These are phyloP conservation scores for Meloidogyne hapla DNA, from an alignment of 1,140 invertebrate species.

Conservation along the genomic window DNA sequence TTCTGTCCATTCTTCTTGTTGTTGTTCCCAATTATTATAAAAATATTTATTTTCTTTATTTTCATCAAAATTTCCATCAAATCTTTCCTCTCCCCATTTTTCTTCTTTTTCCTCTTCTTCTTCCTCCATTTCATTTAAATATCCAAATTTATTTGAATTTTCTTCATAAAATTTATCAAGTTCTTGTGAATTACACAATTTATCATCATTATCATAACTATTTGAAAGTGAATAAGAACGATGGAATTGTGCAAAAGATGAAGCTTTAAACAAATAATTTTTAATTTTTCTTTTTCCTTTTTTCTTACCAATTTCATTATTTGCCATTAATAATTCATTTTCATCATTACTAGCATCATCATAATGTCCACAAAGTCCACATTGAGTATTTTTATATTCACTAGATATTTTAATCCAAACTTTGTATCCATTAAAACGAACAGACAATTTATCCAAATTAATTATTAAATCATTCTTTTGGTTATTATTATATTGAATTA, in stretches of 20 bases:
- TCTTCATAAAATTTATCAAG: conserved; percentile 36
- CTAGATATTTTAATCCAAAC: conserved; percentile 35
- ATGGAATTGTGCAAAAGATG: conserved; percentile 36
- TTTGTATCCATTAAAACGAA: conserved; percentile 43
- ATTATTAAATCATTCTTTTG: conserved; percentile 24
- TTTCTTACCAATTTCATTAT: conserved; percentile 24
- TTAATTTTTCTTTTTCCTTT: neutral
- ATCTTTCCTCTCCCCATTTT: conserved; percentile 11
- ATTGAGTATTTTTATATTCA: conserved; percentile 45
- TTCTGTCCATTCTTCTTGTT: neutral
- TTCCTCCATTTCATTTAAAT: neutral
- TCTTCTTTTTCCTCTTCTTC: conserved; percentile 13
- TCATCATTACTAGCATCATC: conserved; percentile 38
- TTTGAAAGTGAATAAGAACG: conserved; percentile 38
- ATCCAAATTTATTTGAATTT: neutral
- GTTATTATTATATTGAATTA: conserved; percentile 32
- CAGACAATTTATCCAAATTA: conserved; percentile 28
- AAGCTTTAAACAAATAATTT: conserved; percentile 26
- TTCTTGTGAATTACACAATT: conserved; percentile 31
- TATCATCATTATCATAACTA: conserved; percentile 13
- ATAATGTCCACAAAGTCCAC: conserved; percentile 49
- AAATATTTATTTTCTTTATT: conserved; percentile 2
- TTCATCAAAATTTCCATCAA: conserved; percentile 18
- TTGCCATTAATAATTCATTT: conserved; percentile 37
- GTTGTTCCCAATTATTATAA: neutral